Evolutionary conservation across 2,888 invertebrate species (phyloP), one percentile per base, ranked within the genome.

Genomic region (Zhengitettix transpicula): DNA sequence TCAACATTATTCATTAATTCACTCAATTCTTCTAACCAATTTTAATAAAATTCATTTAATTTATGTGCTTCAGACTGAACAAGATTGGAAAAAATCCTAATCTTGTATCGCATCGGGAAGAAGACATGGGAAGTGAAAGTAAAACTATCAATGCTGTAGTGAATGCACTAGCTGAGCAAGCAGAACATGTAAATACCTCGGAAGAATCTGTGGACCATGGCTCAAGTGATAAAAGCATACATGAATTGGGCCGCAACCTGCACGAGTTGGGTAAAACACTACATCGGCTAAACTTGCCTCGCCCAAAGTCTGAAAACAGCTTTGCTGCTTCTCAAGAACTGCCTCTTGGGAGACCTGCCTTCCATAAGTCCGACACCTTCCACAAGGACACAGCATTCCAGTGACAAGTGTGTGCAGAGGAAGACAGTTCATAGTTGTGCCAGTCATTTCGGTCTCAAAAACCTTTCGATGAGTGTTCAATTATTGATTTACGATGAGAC

Each of bases 11-110:
- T n/a, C n/a, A n/a, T n/a, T n/a, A n/a, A n/a, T n/a, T n/a, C n/a
- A n/a, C n/a, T n/a, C n/a, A n/a, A n/a, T n/a, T n/a, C n/a, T n/a
- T n/a, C n/a, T n/a, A n/a, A n/a, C n/a, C n/a, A n/a, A n/a, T n/a
- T n/a, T n/a, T n/a, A n/a, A n/a, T n/a, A n/a, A n/a, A n/a, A n/a
- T n/a, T n/a, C n/a, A 28, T 28, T 28, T 2, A 28, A 28, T 28
- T 28, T 28, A 7, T 28, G 28, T 28, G 28, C 70, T 65, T 64
- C 72, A 80, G 93, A 72, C 81, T 97, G 69, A 96, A 96, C 78
- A 98, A 97, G 79, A 96, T 97, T 73, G 97, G 97, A 67, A 96
- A 96, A 78, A 96, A 97, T 77, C 96, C 96, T 58, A 92, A 91
- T 74, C 81, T 94, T 69, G 89, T 94, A 71, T 75, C 76, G 42